Percentiles rank a stretch among this genome's conserved stretches.
phyloP scores from a whole-genome alignment of 2,797 vertebrate species.

The Moxostoma hubbsi region DNA sequence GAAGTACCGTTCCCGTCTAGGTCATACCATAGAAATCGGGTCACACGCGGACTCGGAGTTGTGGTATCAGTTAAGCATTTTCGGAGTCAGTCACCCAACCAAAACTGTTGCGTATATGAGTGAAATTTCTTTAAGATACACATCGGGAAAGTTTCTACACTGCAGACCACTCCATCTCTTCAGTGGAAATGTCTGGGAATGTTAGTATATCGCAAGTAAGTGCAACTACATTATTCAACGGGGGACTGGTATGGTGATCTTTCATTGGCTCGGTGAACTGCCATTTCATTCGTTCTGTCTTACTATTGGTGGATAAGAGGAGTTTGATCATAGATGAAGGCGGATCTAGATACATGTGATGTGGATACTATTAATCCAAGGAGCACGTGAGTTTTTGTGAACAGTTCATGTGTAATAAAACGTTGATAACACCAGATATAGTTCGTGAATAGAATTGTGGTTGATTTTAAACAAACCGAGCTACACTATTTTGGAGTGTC shows the following conservation, averaged over 20 bases:
- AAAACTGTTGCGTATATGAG: conserved; percentile 1
- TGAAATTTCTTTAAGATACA: not conserved
- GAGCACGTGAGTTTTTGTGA: not conserved
- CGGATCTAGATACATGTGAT: conserved; percentile 17
- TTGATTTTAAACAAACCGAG: not conserved
- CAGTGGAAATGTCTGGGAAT: conserved; percentile 49
- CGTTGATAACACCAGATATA: not conserved
- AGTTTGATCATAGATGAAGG: not conserved
- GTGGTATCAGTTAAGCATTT: not conserved
- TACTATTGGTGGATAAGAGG: conserved; percentile 34
- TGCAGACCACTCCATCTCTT: conserved; percentile 1
- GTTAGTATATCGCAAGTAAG: conserved; percentile 46
- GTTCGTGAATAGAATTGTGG: not conserved
- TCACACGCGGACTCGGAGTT: not conserved
- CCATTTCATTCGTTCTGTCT: not conserved
- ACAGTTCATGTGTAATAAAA: not conserved
- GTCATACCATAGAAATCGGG: not conserved
- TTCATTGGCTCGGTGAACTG: conserved; percentile 36
- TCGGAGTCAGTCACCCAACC: not conserved
- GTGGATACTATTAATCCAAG: not conserved
- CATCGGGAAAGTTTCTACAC: not conserved
- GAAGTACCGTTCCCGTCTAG: conserved; percentile 20
- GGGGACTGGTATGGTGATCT: not conserved
- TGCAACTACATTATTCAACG: not conserved
- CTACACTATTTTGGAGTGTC: not conserved